phyloP scores from a whole-genome alignment of 2,113 vertebrate species.

The Crotophaga sulcirostris region DNA sequence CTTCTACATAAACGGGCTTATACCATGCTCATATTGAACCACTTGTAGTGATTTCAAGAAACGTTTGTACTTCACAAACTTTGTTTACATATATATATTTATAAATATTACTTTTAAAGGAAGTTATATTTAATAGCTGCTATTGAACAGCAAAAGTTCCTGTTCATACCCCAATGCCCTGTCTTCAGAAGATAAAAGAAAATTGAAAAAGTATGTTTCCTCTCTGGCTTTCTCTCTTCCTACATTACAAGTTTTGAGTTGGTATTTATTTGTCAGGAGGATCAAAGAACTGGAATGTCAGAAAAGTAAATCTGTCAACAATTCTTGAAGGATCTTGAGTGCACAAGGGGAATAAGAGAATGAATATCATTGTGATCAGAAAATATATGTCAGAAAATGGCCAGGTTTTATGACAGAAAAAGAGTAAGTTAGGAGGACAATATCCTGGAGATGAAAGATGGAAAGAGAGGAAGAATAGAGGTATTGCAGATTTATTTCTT shows the following conservation, averaged over 20 bases:
- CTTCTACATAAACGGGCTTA: background rate
- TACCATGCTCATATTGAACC: background rate
- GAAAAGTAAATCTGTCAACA: background rate
- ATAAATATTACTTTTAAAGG: background rate
- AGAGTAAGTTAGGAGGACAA: background rate
- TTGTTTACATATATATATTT: background rate
- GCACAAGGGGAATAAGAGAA: background rate
- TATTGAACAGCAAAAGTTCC: background rate
- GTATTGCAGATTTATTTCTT: background rate
- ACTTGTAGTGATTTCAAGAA: background rate
- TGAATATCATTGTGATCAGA: background rate
- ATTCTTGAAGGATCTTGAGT: background rate
- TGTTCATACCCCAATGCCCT: background rate
- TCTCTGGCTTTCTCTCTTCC: background rate
- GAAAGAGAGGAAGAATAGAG: background rate
- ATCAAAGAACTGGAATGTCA: background rate
- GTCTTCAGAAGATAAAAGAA: background rate
- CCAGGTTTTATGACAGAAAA: background rate
- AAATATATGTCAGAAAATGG: background rate
- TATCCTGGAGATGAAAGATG: background rate
- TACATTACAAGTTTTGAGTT: background rate
- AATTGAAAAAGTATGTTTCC: background rate
- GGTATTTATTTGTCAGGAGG: background rate
- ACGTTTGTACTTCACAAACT: background rate
- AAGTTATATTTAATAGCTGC: background rate